Evolutionary conservation across 2,113 vertebrate genomes (phyloP), one percentile per base, ranked within the genome.

Genomic region (Echinops telfairi): DNA sequence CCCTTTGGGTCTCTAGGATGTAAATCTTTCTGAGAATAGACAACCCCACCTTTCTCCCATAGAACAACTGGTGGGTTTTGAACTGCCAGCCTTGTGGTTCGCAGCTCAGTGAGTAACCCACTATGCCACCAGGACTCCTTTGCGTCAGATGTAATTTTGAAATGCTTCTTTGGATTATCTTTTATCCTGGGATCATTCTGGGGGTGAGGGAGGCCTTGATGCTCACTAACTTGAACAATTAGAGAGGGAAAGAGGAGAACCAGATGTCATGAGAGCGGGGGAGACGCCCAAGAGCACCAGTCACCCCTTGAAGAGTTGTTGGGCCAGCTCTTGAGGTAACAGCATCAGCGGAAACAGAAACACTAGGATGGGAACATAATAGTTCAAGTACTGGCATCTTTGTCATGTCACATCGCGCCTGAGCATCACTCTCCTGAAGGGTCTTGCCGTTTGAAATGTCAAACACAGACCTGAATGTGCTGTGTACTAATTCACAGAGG

Each of bases 381-480:
- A 27, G 60, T 19, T 88, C 80, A 85, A 95, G 40, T 90, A 33
- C 80, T 92, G 86, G 1, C 31, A 86, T 33, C 22, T 66, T 94
- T 89, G 84, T 57, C 31, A 82, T 29, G 15, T 3, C 71, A 40
- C 2, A 19, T 70, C 92, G 95, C 58, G 71, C 70, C 81, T 68
- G 91, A 89, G 36, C 0, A 8, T 96, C 81, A 36, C 16, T 64
- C 96, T 86, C 53, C 14, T 43, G 23, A 88, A 88, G 75, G 19
- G 73, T 87, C 91, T 83, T 64, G 23, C 60, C 12, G 2, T 93
- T 75, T 89, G 91, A 92, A 96, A 86, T 95, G 80, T 38, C 70
- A 29, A 53, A 8, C 8, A 20, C 89, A 93, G 89, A 94, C 57
- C 89, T 82, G 87, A 66, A 1, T 60, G 96, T 92, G 9, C 58